Percentiles rank a stretch among this genome's conserved stretches.
phyloP scores from a whole-genome alignment of 1,140 invertebrate genomes.

The Fopius arisanus region DNA sequence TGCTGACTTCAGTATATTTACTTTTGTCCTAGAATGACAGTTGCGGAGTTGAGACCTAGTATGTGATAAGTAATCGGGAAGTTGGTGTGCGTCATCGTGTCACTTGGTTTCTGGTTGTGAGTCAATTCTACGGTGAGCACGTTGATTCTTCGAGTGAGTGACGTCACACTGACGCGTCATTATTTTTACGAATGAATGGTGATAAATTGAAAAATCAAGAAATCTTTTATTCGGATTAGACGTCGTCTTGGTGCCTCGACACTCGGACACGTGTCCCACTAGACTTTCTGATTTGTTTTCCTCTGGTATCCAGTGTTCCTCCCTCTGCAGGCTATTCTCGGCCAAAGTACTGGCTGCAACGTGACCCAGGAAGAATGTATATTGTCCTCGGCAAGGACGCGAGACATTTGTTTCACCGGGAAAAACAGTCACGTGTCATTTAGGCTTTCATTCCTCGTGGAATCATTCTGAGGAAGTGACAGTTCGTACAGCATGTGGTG shows the following conservation, averaged over 20 bases:
- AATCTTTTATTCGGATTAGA: neutral
- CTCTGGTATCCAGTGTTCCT: neutral
- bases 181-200: neutral
- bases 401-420: neutral
- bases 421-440: no score
- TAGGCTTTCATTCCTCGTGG: no score
- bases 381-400: constrained; percentile 11
- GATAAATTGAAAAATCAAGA: neutral
- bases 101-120: constrained; percentile 29
- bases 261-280: neutral
- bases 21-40: neutral
- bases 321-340: neutral
- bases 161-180: constrained; percentile 4
- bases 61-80: constrained; percentile 47
- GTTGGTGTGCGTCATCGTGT: constrained; percentile 44
- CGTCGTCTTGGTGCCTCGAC: neutral
- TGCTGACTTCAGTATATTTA: no score
- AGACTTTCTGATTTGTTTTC: neutral
- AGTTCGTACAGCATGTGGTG: neutral
- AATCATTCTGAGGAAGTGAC: neutral
- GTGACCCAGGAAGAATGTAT: constrained; percentile 1
- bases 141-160: neutral
- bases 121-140: neutral
- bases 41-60: neutral
- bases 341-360: neutral